These are phyloP conservation scores for Ischnura elegans DNA, from an alignment of 2,888 invertebrate species.

Conservation along the genomic window DNA sequence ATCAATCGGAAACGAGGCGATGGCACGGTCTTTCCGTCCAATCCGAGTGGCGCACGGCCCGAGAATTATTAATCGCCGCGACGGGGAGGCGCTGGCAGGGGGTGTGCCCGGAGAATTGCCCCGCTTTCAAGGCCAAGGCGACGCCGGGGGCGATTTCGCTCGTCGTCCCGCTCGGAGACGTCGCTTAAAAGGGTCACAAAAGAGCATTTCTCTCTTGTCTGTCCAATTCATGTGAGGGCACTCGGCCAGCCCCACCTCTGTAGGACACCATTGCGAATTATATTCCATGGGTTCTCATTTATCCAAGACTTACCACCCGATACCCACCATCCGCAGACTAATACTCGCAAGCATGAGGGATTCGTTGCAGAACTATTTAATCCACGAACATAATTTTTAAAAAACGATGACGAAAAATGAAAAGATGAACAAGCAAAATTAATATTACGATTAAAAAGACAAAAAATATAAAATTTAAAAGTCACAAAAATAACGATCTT, in stretches of 20 bases:
- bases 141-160: not conserved
- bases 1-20: slow-evolving; percentile 14
- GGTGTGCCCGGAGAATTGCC: not conserved
- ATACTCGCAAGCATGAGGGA: too few species aligned
- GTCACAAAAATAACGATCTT: too few species aligned
- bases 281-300: not conserved
- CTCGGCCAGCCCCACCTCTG: too few species aligned
- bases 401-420: too few species aligned
- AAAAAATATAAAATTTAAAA: too few species aligned
- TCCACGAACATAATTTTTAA: too few species aligned
- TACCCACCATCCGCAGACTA: too few species aligned
- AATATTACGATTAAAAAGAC: too few species aligned
- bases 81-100: too few species aligned
- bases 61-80: not conserved
- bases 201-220: not conserved
- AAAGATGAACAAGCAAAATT: too few species aligned
- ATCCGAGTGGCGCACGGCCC: not conserved
- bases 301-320: not conserved
- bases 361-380: too few species aligned
- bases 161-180: not conserved
- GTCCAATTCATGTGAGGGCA: not conserved
- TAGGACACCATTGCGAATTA: not conserved
- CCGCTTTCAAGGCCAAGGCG: not conserved
- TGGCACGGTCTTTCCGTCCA: not conserved
- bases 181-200: not conserved